Conservation (phyloP, 2,797 vertebrate genomes). For the Macroramphosus scolopax region DNA sequence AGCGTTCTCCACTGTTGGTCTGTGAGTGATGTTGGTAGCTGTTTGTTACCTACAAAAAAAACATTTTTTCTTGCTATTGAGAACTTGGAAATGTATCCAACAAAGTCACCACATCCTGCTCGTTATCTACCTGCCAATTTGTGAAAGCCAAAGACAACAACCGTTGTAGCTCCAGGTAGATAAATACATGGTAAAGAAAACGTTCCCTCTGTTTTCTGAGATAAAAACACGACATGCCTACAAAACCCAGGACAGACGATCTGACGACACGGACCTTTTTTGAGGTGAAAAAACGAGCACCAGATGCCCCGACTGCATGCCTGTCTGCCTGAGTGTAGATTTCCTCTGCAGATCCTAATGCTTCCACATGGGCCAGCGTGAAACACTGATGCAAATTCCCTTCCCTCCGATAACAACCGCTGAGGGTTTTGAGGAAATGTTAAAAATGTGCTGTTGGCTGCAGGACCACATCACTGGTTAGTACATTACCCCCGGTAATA, state of each 20-base stretch:
- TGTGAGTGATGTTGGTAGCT: too few relatives aligned
- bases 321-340: conserved; percentile 55
- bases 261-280: conserved; percentile 35
- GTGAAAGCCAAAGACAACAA: conserved; percentile 18
- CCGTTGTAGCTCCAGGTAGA: conserved; percentile 3
- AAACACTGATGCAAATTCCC: conserved; percentile 58
- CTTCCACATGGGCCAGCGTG: conserved; percentile 55
- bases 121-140: conserved; percentile 3
- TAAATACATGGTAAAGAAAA: conserved; percentile 24
- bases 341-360: conserved; percentile 58
- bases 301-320: conserved; percentile 52
- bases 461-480: conserved; percentile 51
- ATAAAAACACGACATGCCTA: conserved; percentile 43
- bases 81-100: conserved; percentile 5
- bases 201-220: background rate
- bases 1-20: conserved; percentile 16
- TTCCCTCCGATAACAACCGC: conserved; percentile 62
- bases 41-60: conserved; percentile 10
- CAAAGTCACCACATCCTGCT: background rate
- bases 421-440: conserved; percentile 68
- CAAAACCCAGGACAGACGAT: conserved; percentile 32
- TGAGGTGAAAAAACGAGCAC: conserved; percentile 37
- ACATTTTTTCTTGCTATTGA: conserved; percentile 5
- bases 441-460: conserved; percentile 62
- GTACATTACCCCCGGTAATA: conserved; percentile 54